Conservation (phyloP, 2,888 invertebrate genomes). For the Agonopterix alstromeriana region DNA sequence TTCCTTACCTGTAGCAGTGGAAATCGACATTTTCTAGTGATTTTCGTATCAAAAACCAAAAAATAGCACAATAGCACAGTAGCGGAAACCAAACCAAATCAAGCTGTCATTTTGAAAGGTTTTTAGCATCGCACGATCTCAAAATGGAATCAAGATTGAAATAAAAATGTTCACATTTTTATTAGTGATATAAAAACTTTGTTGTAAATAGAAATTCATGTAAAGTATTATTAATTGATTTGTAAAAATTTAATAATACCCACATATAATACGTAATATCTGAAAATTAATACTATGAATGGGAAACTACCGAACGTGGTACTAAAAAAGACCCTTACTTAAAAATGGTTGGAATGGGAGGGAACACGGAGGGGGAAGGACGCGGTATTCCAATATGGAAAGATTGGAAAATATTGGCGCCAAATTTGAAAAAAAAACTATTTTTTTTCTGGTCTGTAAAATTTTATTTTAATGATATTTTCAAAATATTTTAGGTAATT, state of each 20-base stretch:
- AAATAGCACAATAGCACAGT: slow-evolving; percentile 75
- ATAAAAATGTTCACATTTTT: too few relatives aligned
- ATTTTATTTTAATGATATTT: too few relatives aligned
- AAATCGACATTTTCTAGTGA: slow-evolving; percentile 66
- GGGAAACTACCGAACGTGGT: slow-evolving; percentile 8
- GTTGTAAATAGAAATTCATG: too few relatives aligned
- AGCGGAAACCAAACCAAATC: slow-evolving; percentile 77
- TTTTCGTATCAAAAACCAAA: slow-evolving; percentile 63
- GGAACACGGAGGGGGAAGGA: slow-evolving; percentile 57
- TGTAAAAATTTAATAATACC: slow-evolving; percentile 3
- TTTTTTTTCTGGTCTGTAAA: too few relatives aligned
- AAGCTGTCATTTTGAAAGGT: slow-evolving; percentile 73
- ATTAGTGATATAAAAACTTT: too few relatives aligned
- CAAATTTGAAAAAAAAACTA: slow-evolving; percentile 27
- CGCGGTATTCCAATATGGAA: slow-evolving; percentile 49
- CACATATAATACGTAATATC: background rate
- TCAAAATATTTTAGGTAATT: too few relatives aligned
- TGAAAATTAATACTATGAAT: too few relatives aligned
- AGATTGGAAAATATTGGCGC: slow-evolving; percentile 36
- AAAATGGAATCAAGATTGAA: slow-evolving; percentile 5
- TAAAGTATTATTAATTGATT: too few relatives aligned
- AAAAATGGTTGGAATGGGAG: slow-evolving; percentile 56
- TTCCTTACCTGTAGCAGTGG: slow-evolving; percentile 69
- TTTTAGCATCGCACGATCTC: slow-evolving; percentile 47
- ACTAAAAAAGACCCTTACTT: slow-evolving; percentile 46